Base-by-base conservation (phyloP, 2,888 invertebrate species). In the Microctonus brassicae region DNA sequence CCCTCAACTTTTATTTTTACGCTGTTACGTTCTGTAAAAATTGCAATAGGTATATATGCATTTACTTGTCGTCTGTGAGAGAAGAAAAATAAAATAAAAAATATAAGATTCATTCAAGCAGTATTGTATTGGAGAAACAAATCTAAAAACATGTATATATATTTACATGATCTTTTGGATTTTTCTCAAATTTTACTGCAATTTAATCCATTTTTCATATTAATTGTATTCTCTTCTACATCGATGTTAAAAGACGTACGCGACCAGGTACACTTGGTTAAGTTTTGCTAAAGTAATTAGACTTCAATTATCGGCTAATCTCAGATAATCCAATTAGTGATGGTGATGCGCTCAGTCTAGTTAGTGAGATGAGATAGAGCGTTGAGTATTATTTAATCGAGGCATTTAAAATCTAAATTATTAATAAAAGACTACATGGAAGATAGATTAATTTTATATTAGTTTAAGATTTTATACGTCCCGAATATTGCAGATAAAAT, bases 261-360 rank as follows among this genome's bases (percentile, higher is more conserved):
- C 47, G 29, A 47, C 47, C 26, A 63, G 47, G 29, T 29, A 63
- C 47, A 20, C 33, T 53, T 17, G 47, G 29, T 64, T 34, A 53
- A 64, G 52, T 34, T 29, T 64, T 13, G 5, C 33, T 64, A 34
- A 64, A 64, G 64, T 52, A 64, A 64, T 64, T 64, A 64, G 53
- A 53, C 33, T 52, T 53, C 64, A 64, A 64, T 64, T 53, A 64
- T 53, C 34, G 34, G 64, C 64, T 64, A 64, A 64, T 64, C 64
- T 64, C 33, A 29, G 52, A 53, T 64, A 53, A 64, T 64, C 64
- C 52, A 53, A 33, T 64, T 64, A 64, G 22, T 26, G 34, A 34
- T 34, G 17, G 34, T 26, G 53, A 64, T 34, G 53, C 22, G 22
- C 26, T n/a, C 11, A 53, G 53, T 53, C 29, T 47, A 11, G 52